A percentile compares a stretch with the other conserved stretches of the same genome.
phyloP scores from a whole-genome alignment of 2,113 vertebrate species.

The Rhinolophus ferrumequinum region DNA sequence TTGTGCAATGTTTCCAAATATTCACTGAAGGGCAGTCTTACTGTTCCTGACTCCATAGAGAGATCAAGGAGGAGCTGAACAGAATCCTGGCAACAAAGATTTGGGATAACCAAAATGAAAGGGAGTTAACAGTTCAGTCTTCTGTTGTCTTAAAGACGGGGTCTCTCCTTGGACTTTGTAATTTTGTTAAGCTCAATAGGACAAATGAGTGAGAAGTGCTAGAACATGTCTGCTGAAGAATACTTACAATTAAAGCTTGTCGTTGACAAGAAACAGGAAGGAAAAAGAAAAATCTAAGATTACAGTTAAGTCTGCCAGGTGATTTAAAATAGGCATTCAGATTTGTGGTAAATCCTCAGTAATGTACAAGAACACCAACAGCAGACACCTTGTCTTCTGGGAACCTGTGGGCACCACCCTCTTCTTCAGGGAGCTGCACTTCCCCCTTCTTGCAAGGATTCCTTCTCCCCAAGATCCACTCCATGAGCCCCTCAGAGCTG shows the following conservation, averaged over 20 bases:
- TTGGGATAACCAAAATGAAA: neutral
- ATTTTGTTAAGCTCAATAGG: neutral
- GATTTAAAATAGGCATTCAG: neutral
- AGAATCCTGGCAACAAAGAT: neutral
- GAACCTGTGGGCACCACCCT: neutral
- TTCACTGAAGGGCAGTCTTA: neutral
- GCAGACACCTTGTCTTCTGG: neutral
- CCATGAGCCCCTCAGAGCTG: neutral
- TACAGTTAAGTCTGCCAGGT: constrained; percentile 39
- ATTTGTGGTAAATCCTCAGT: neutral
- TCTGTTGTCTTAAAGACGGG: neutral
- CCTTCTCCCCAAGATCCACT: too few species aligned
- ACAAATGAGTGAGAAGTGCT: constrained; percentile 32
- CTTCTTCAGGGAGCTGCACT: neutral
- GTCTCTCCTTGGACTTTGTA: neutral
- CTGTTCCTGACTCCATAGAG: neutral
- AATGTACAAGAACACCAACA: neutral
- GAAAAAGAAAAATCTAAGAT: neutral
- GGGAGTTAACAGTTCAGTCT: too few species aligned
- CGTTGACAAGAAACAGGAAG: constrained; percentile 48
- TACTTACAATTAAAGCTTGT: constrained; percentile 29
- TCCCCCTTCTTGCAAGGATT: neutral
- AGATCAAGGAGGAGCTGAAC: too few species aligned
- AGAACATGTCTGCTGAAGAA: neutral
- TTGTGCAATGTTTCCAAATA: neutral